Evolutionary conservation across 2,113 vertebrate genomes (phyloP).

Genomic region (Nothocercus julius): DNA sequence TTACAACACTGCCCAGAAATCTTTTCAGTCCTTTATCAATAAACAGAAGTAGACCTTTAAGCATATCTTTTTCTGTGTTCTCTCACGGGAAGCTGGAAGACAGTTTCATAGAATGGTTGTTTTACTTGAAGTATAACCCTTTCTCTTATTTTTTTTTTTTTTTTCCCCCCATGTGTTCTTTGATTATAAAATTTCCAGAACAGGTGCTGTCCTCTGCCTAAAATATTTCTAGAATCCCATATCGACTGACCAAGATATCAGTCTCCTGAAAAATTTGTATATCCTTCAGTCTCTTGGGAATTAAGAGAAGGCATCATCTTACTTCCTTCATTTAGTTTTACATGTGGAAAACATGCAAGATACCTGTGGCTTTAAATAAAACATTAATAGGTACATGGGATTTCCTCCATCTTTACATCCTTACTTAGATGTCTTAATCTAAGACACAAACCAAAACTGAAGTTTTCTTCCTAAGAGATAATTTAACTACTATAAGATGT

Average conservation of each 20-base stretch:
- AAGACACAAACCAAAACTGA: background rate
- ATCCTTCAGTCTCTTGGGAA: fast-evolving
- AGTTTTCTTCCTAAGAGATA: background rate
- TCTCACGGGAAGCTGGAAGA: background rate
- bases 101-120: background rate
- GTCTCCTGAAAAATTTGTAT: background rate
- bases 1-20: background rate
- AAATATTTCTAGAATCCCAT: background rate
- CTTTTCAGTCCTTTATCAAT: background rate
- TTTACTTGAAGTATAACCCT: background rate
- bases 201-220: background rate
- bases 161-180: background rate
- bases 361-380: background rate
- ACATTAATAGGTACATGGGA: background rate
- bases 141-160: background rate
- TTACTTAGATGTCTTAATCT: background rate
- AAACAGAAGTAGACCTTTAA: background rate
- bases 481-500: background rate
- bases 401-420: background rate
- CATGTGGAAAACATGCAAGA: background rate
- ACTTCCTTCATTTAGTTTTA: background rate
- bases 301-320: background rate
- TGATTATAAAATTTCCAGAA: background rate
- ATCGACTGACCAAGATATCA: background rate
- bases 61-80: background rate